Evolutionary conservation across 2,797 vertebrate species (phyloP), one percentile per base, ranked within the genome.

Genomic region (Cynodonichthys magdalenae): DNA sequence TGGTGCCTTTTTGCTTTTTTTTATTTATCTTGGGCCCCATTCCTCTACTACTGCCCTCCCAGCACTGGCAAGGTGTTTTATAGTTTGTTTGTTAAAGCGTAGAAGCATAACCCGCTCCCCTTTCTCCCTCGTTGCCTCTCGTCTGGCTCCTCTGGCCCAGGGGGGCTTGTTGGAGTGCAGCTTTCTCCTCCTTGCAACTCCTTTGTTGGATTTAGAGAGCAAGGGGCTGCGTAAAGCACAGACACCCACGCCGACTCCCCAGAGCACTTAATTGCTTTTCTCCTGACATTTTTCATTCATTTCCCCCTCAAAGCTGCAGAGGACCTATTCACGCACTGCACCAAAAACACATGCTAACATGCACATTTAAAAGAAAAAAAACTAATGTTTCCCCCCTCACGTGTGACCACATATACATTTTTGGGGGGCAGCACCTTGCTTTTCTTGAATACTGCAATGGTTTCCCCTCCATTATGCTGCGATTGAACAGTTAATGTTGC

Each of bases 401-500:
- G n/a, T 69, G 47, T 53, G 71, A 41, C 63, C 51, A 42, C 61
- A 41, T 24, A 54, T 52, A n/a, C 52, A 34, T 42, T 36, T 39
- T 0, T n/a, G 41, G 61, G 53, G 75, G 77, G 65, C 18, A 9
- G 60, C 12, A 46, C 51, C 50, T 55, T 36, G 55, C 72, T 72
- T 53, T 66, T 66, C 63, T 53, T 83, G 66, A 78, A 72, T 24
- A 48, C 83, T 65, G 77, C 78, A 74, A 71, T 63, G 71, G 77
- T 59, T 84, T 80, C 68, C 70, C 66, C 69, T 87, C 81, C 65
- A 87, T 90, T 88, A 89, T 89, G 83, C 80, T 73, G 72, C 69
- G 8, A 77, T 84, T 80, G 85, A 80, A 88, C 77, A 46, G 81
- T 90, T 87, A 80, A 83, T 87, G 80, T 88, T 84, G 83, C 87